Evolutionary conservation across 2,888 invertebrate species (phyloP).

Genomic region (Limnephilus lunatus): DNA sequence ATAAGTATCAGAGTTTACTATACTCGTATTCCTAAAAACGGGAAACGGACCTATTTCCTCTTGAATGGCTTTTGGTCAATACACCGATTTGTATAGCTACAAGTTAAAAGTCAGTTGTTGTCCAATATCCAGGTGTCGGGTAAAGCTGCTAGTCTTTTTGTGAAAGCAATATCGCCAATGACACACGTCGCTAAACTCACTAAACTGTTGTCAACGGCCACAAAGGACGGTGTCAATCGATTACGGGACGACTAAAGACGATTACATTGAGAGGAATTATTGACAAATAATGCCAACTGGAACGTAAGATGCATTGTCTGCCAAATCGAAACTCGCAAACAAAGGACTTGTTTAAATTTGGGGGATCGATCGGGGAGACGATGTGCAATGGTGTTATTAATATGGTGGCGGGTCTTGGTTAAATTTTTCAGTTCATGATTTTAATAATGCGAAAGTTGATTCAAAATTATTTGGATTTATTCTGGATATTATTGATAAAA

Average conservation of each 20-base stretch:
- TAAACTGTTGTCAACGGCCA: slow-evolving; percentile 43
- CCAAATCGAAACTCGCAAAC: background rate
- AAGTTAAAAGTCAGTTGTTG: slow-evolving; percentile 33
- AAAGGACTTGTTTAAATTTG: slow-evolving; percentile 9
- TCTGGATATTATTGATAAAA: too few relatives aligned
- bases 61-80: slow-evolving; percentile 48
- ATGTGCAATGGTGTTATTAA: background rate
- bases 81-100: slow-evolving; percentile 50
- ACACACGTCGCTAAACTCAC: slow-evolving; percentile 47
- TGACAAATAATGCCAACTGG: slow-evolving; percentile 52
- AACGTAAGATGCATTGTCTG: slow-evolving; percentile 30
- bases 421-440: background rate
- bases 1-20: background rate
- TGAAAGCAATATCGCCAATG: slow-evolving; percentile 15
- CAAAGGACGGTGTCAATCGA: slow-evolving; percentile 54
- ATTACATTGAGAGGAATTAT: slow-evolving; percentile 52
- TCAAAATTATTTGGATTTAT: too few relatives aligned
- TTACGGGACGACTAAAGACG: slow-evolving; percentile 58
- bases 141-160: slow-evolving; percentile 7
- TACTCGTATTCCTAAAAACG: background rate
- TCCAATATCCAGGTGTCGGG: slow-evolving; percentile 30
- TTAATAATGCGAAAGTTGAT: background rate
- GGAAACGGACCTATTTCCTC: slow-evolving; percentile 47
- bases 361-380: background rate
- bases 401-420: background rate